phyloP scores from a whole-genome alignment of 2,113 vertebrate genomes.

The Prunella himalayana region DNA sequence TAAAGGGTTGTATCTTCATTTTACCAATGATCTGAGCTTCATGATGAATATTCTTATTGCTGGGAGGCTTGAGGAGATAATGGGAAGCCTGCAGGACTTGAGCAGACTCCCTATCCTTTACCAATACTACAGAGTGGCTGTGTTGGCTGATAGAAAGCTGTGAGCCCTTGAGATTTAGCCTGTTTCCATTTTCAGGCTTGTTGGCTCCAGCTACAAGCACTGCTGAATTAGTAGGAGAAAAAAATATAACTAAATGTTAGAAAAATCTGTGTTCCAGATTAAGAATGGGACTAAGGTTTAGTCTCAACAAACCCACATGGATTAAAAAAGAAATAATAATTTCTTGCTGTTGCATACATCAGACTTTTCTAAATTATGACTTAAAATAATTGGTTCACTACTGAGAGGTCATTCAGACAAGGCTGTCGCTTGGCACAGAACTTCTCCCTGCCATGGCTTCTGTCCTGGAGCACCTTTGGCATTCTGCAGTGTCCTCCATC shows the following conservation, averaged over 20 bases:
- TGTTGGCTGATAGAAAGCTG: background rate
- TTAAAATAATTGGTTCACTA: background rate
- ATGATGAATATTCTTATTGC: background rate
- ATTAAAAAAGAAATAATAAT: background rate
- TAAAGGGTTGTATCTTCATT: background rate
- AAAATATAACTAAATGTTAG: background rate
- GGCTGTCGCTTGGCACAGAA: background rate
- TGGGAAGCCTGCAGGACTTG: background rate
- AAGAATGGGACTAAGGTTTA: background rate
- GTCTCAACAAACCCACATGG: background rate
- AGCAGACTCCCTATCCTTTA: background rate
- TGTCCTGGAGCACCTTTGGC: background rate
- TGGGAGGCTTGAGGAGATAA: background rate
- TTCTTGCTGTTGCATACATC: background rate
- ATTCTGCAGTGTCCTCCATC: background rate
- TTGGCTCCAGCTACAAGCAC: background rate
- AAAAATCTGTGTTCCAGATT: background rate
- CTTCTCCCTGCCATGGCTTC: background rate
- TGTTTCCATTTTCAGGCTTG: background rate
- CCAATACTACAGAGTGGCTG: fast-evolving
- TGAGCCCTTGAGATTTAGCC: background rate
- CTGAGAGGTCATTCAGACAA: background rate
- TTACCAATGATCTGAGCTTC: background rate
- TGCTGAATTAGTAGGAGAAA: background rate
- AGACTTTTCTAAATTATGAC: background rate